Evolutionary conservation across 2,113 vertebrate species (phyloP).

Genomic region (Meles meles): DNA sequence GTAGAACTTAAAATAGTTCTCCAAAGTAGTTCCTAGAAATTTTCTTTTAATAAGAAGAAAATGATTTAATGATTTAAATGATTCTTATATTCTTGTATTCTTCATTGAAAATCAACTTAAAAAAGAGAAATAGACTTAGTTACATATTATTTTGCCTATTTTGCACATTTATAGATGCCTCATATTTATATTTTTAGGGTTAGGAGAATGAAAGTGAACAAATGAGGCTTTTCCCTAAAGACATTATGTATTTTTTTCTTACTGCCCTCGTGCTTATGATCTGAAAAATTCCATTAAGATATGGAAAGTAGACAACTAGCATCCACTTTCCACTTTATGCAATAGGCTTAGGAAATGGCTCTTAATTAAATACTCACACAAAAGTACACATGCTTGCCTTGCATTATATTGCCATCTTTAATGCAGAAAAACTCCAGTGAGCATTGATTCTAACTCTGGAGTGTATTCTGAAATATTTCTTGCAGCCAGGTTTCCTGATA

Average conservation of each 20-base stretch:
- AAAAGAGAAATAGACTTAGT: not conserved
- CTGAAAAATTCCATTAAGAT: constrained; percentile 53
- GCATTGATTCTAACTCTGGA: not conserved
- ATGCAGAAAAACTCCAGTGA: not conserved
- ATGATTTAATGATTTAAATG: not conserved
- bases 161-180: not conserved
- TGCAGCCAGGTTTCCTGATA: not conserved
- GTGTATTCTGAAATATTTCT: not conserved
- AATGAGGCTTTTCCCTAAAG: not conserved
- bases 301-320: constrained; percentile 31
- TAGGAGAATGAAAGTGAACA: not conserved
- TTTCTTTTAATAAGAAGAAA: constrained; percentile 4
- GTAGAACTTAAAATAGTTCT: not conserved
- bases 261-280: constrained; percentile 24
- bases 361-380: not conserved
- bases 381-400: not conserved
- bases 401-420: not conserved
- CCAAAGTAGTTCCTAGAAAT: not conserved
- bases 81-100: constrained; percentile 32
- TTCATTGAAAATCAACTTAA: constrained; percentile 24
- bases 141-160: not conserved
- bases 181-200: not conserved
- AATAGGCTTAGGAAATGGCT: not conserved
- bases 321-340: not conserved
- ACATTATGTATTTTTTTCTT: constrained; percentile 32